Percentiles rank a stretch among this genome's conserved stretches.
Conservation (phyloP, 1,140 invertebrate genomes). For the Aphis gossypii region DNA sequence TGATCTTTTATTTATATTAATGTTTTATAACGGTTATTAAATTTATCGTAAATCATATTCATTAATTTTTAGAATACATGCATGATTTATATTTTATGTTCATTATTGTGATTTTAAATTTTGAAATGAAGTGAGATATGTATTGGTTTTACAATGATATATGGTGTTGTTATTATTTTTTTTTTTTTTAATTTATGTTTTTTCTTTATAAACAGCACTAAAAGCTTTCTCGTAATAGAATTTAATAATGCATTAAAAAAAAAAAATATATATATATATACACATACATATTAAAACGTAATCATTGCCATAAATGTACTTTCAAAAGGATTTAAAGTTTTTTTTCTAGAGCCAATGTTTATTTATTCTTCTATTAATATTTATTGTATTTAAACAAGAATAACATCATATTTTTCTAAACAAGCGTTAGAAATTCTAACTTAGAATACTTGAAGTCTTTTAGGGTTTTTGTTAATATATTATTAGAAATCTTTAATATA, state of each 20-base stretch:
- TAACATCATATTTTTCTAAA: background rate
- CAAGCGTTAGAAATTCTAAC: background rate
- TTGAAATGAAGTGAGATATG: background rate
- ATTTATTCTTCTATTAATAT: background rate
- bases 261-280: background rate
- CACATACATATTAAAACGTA: background rate
- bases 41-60: background rate
- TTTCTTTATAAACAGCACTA: background rate
- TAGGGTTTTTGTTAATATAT: background rate
- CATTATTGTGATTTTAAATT: background rate
- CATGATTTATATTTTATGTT: background rate
- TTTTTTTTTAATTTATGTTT: background rate
- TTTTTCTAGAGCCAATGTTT: background rate
- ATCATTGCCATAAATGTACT: constrained; percentile 1
- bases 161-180: background rate
- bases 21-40: background rate
- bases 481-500: background rate
- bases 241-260: constrained; percentile 2
- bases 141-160: background rate
- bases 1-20: background rate
- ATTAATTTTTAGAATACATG: background rate
- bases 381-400: background rate
- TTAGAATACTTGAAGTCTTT: background rate
- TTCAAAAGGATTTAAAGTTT: constrained; percentile 1
- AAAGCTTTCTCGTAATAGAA: background rate